phyloP scores from a whole-genome alignment of 2,797 vertebrate species.

The Tragopan temminckii region DNA sequence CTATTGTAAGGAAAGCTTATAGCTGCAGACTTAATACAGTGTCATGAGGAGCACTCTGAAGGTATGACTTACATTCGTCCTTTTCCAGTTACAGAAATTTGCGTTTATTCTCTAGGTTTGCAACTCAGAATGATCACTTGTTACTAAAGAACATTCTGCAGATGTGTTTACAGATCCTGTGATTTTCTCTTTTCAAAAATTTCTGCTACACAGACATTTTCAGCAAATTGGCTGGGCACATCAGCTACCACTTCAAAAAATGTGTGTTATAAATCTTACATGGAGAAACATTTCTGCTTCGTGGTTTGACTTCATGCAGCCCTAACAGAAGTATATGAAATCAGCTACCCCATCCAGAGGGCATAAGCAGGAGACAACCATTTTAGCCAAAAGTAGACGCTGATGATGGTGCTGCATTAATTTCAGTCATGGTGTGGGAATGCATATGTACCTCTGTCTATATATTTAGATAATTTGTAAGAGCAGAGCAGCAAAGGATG shows the following conservation, averaged over 20 bases:
- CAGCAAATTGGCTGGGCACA: constrained; percentile 13
- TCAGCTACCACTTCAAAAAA: constrained; percentile 60
- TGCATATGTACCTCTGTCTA: not conserved
- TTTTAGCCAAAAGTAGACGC: not conserved
- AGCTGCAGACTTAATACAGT: not conserved
- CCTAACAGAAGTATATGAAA: not conserved
- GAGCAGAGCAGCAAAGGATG: not conserved
- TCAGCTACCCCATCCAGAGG: not conserved
- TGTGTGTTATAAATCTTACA: constrained; percentile 9
- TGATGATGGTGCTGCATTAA: not conserved
- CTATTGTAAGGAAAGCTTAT: not conserved
- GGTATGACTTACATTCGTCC: constrained; percentile 29
- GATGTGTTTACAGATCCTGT: constrained; percentile 46
- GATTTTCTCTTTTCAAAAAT: constrained; percentile 61
- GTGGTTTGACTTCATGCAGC: constrained; percentile 39
- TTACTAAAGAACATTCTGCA: constrained; percentile 24
- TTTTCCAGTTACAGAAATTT: not conserved
- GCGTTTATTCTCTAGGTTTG: not conserved
- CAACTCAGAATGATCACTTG: not conserved
- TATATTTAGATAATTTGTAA: fast-evolving
- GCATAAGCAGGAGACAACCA: not conserved
- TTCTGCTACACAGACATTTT: constrained; percentile 48
- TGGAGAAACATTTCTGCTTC: constrained; percentile 20
- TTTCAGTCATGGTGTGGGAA: not conserved
- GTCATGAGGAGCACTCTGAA: not conserved